phyloP scores from a whole-genome alignment of 2,113 vertebrate genomes.

The Calcarius ornatus region DNA sequence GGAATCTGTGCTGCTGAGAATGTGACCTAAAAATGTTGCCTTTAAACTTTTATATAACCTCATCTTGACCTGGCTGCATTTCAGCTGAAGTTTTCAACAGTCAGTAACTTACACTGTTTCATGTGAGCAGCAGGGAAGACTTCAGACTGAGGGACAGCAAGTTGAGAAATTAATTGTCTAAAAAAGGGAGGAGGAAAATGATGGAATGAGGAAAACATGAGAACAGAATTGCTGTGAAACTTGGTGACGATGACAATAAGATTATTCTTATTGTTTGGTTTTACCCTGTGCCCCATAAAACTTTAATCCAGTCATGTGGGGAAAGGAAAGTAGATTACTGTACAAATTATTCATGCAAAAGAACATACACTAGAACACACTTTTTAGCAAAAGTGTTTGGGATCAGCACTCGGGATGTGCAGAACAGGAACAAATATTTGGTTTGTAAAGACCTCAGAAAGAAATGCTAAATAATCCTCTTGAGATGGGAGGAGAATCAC shows the following conservation, averaged over 20 bases:
- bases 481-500: conserved; percentile 52
- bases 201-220: conserved; percentile 31
- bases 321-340: conserved; percentile 59
- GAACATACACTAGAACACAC: background rate
- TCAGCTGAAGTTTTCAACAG: conserved; percentile 61
- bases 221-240: background rate
- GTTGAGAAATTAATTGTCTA: conserved; percentile 37
- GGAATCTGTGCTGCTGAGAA: conserved; percentile 10
- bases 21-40: conserved; percentile 58
- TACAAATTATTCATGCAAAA: conserved; percentile 28
- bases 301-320: conserved; percentile 65
- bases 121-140: conserved; percentile 58
- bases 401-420: background rate
- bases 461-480: conserved; percentile 7
- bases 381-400: background rate
- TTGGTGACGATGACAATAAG: conserved; percentile 38
- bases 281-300: conserved; percentile 56
- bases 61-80: conserved; percentile 58
- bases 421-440: background rate
- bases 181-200: conserved; percentile 15
- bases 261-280: conserved; percentile 45
- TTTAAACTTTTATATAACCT: conserved; percentile 66
- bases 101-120: conserved; percentile 58
- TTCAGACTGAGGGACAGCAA: conserved; percentile 47
- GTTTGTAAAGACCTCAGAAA: background rate